phyloP scores from a whole-genome alignment of 2,888 invertebrate genomes.

The Perizoma flavofasciatum region DNA sequence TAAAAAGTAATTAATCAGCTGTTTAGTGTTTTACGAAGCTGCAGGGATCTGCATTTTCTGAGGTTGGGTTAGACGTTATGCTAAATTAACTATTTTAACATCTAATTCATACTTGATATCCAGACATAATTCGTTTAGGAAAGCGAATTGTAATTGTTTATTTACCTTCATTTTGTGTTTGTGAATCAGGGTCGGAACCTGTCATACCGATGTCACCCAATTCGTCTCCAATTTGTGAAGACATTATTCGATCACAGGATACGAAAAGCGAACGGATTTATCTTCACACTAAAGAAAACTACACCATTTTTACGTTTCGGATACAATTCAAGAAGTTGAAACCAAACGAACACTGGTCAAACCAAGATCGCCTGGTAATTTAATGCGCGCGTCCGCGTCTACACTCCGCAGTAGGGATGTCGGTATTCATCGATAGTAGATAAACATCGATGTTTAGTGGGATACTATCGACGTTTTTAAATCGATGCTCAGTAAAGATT shows the following conservation, averaged over 20 bases:
- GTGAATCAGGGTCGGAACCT: conserved; percentile 69
- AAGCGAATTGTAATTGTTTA: conserved; percentile 46
- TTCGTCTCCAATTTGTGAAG: conserved; percentile 65
- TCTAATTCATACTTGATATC: too few species aligned
- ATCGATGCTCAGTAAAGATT: too few species aligned
- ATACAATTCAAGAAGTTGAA: not conserved
- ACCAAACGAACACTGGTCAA: not conserved
- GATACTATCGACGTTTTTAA: too few species aligned
- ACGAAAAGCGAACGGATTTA: conserved; percentile 5
- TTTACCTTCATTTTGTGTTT: conserved; percentile 75
- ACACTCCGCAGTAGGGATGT: too few species aligned
- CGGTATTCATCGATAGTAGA: too few species aligned
- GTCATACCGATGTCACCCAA: conserved; percentile 66
- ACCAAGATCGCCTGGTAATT: not conserved
- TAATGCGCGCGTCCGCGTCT: too few species aligned
- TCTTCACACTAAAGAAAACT: not conserved
- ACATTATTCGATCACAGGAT: conserved; percentile 38
- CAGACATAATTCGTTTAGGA: too few species aligned
- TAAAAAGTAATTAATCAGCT: conserved; percentile 15
- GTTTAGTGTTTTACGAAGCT: conserved; percentile 16
- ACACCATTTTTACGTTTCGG: conserved; percentile 10
- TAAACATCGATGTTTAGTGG: too few species aligned
- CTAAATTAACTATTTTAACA: too few species aligned
- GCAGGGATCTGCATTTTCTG: not conserved
- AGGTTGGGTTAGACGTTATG: not conserved